These are phyloP conservation scores for Bombus sylvicola DNA, from an alignment of 1,140 invertebrate species.

Conservation along the genomic window DNA sequence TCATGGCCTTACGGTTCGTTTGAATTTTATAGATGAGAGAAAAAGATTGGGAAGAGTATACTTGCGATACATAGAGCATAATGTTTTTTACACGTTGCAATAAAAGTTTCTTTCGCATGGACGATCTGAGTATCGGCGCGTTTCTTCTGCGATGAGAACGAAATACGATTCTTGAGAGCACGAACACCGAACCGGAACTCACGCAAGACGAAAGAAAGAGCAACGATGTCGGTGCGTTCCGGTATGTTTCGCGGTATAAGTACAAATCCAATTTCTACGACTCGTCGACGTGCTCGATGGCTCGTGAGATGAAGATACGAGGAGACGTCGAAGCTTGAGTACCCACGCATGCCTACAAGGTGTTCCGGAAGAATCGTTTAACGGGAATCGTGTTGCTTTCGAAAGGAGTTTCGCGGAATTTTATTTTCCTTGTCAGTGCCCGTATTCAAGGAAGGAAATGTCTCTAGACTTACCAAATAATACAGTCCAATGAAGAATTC, in stretches of 20 bases:
- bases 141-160: background rate
- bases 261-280: conserved; percentile 52
- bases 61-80: background rate
- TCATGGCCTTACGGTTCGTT: too few species aligned
- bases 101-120: conserved; percentile 1
- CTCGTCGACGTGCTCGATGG: conserved; percentile 50
- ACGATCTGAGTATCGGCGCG: background rate
- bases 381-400: background rate
- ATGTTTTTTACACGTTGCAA: background rate
- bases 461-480: background rate
- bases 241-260: conserved; percentile 13
- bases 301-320: conserved; percentile 46
- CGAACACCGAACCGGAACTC: conserved; percentile 22
- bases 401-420: background rate
- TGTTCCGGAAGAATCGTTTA: conserved; percentile 2
- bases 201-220: conserved; percentile 1
- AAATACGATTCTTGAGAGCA: too few species aligned
- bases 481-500: background rate
- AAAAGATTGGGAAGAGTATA: background rate
- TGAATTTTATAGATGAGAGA: background rate
- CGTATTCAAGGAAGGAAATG: too few species aligned
- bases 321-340: background rate
- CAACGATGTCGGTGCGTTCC: background rate
- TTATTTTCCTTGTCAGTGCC: background rate
- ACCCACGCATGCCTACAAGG: conserved; percentile 29